Evolutionary conservation across 2,888 invertebrate genomes (phyloP).

Genomic region (Leptodirus hochenwartii): DNA sequence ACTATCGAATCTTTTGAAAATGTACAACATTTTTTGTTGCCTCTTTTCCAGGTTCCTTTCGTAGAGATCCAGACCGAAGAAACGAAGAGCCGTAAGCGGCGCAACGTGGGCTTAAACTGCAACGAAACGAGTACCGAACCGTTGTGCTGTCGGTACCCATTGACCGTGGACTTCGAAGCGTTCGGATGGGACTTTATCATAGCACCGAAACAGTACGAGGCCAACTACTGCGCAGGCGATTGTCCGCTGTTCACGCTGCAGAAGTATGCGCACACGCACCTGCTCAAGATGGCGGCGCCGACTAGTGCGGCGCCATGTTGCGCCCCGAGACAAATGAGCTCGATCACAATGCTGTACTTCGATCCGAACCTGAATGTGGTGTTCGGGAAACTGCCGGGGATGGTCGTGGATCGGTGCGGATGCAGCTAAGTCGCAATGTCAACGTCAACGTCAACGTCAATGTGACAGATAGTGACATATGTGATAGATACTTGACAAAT

Average conservation of each 20-base stretch:
- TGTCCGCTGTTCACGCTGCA: conserved; percentile 79
- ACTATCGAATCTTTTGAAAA: no score
- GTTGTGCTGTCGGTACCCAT: conserved; percentile 85
- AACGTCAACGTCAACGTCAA: no score
- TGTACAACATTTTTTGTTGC: conserved; percentile 6
- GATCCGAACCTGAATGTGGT: conserved; percentile 77
- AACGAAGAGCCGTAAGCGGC: conserved; percentile 46
- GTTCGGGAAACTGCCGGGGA: conserved; percentile 74
- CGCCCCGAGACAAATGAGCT: conserved; percentile 72
- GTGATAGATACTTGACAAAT: no score
- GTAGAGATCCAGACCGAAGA: conserved; percentile 38
- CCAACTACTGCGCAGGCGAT: conserved; percentile 91
- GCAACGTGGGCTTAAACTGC: conserved; percentile 69
- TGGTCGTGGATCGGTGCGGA: conserved; percentile 88
- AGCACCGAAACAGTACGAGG: conserved; percentile 85
- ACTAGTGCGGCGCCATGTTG: conserved; percentile 79
- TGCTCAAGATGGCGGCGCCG: conserved; percentile 63
- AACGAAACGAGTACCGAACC: conserved; percentile 56
- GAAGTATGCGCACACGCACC: conserved; percentile 74
- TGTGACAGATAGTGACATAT: no score
- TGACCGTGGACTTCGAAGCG: conserved; percentile 83
- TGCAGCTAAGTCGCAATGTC: conserved; percentile 46
- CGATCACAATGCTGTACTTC: conserved; percentile 83
- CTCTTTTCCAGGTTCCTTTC: conserved; percentile 33
- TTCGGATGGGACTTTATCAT: conserved; percentile 98